Percentiles rank a stretch among this genome's conserved stretches.
Evolutionary conservation across 2,797 vertebrate species (phyloP).

Genomic region (Aselliscus stoliczkanus): DNA sequence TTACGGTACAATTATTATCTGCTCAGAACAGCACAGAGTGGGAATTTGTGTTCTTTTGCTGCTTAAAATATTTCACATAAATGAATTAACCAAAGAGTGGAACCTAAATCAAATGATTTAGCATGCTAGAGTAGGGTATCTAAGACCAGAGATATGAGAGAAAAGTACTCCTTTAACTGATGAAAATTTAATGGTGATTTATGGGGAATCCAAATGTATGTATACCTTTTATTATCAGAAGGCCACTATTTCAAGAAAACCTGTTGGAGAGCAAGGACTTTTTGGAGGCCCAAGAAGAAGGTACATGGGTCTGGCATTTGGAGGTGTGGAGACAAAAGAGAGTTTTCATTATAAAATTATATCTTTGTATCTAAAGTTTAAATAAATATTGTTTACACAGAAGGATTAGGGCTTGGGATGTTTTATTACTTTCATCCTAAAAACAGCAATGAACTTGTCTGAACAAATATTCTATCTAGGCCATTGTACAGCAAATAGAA

Average conservation of each 20-base stretch:
- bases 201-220: neutral
- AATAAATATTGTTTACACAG: neutral
- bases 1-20: neutral
- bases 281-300: neutral
- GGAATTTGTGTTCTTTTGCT: neutral
- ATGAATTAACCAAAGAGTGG: slow-evolving; percentile 62
- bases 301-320: neutral
- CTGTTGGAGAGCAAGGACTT: neutral
- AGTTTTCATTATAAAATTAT: neutral
- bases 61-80: slow-evolving; percentile 67
- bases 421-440: slow-evolving; percentile 5
- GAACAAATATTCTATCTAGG: neutral
- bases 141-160: slow-evolving; percentile 48
- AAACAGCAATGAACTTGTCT: neutral
- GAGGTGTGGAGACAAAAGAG: neutral
- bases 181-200: neutral
- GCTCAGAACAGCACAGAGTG: neutral
- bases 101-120: slow-evolving; percentile 54
- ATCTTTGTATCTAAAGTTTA: neutral
- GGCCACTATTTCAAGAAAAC: neutral
- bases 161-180: slow-evolving; percentile 44
- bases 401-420: neutral
- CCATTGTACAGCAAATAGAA: neutral
- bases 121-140: neutral
- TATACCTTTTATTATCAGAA: neutral